phyloP scores from a whole-genome alignment of 2,113 vertebrate species.

The Gymnobelideus leadbeateri region DNA sequence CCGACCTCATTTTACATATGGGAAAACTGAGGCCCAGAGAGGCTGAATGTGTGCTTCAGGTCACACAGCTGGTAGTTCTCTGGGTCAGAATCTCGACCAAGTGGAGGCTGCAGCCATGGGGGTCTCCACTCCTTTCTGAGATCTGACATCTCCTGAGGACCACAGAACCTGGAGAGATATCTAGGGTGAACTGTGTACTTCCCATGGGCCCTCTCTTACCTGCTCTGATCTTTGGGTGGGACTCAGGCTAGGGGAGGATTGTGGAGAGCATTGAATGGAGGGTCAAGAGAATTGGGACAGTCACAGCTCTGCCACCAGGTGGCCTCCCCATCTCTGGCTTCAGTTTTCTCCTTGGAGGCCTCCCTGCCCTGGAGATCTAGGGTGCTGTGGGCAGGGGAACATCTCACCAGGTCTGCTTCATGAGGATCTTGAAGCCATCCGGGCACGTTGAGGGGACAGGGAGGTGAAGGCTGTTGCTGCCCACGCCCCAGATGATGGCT shows the following conservation, averaged over 20 bases:
- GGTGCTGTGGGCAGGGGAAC: not conserved
- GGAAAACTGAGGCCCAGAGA: not conserved
- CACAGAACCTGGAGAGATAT: not conserved
- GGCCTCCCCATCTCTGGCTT: not conserved
- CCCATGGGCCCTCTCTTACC: not conserved
- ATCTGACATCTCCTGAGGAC: not conserved
- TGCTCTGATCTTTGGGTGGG: not conserved
- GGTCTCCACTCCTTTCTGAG: not conserved
- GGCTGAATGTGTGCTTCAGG: not conserved
- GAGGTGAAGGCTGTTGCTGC: conserved; percentile 98
- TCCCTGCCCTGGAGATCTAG: too few species aligned
- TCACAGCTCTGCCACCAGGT: too few species aligned
- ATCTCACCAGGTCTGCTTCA: conserved; percentile 98
- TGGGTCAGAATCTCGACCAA: not conserved
- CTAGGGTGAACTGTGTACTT: not conserved
- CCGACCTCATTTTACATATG: not conserved
- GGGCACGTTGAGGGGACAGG: conserved; percentile 98
- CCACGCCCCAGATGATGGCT: conserved; percentile 99
- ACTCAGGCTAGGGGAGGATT: too few species aligned
- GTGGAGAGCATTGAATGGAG: too few species aligned
- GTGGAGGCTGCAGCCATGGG: too few species aligned
- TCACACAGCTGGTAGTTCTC: not conserved
- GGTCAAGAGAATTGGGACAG: too few species aligned
- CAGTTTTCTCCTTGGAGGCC: too few species aligned
- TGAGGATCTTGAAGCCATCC: conserved; percentile 99